Percentiles rank a stretch among this genome's conserved stretches.
phyloP scores from a whole-genome alignment of 2,797 vertebrate genomes.

The Malacoctenus gilli region DNA sequence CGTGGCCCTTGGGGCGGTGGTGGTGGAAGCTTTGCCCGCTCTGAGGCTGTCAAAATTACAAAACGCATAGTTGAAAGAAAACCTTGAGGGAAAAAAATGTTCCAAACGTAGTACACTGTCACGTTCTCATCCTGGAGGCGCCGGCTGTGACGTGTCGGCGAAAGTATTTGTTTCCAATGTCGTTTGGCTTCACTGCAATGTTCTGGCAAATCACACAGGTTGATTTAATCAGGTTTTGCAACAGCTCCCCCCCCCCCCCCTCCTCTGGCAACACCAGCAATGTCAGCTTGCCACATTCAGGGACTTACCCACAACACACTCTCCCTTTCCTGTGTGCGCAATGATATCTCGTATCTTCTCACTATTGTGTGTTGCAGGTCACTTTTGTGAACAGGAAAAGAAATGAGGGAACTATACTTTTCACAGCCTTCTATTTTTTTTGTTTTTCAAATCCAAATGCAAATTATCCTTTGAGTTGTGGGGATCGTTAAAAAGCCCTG shows the following conservation, averaged over 20 bases:
- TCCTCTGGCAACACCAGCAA: conserved; percentile 33
- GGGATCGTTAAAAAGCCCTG: conserved; percentile 27
- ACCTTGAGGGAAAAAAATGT: too few species aligned
- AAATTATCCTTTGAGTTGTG: conserved; percentile 25
- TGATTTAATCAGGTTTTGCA: conserved; percentile 62
- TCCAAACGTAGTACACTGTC: too few species aligned
- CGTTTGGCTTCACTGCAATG: too few species aligned
- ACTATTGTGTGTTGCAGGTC: conserved; percentile 3
- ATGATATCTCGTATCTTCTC: conserved; percentile 31
- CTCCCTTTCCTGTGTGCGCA: conserved; percentile 54
- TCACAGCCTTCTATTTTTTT: neutral
- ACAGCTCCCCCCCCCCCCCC: conserved; percentile 32
- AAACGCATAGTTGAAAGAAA: too few species aligned
- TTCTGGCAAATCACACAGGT: too few species aligned
- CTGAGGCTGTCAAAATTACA: too few species aligned
- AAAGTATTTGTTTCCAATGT: too few species aligned
- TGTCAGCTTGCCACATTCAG: conserved; percentile 56
- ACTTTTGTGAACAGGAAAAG: neutral
- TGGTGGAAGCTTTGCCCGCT: too few species aligned
- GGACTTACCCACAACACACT: conserved; percentile 14
- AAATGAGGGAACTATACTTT: neutral
- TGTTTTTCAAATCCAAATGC: conserved; percentile 13
- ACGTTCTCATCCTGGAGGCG: too few species aligned
- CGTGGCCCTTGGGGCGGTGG: too few species aligned
- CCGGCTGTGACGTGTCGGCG: too few species aligned